Base-by-base conservation (phyloP, 2,113 vertebrate genomes). In the Hystrix cristata region DNA sequence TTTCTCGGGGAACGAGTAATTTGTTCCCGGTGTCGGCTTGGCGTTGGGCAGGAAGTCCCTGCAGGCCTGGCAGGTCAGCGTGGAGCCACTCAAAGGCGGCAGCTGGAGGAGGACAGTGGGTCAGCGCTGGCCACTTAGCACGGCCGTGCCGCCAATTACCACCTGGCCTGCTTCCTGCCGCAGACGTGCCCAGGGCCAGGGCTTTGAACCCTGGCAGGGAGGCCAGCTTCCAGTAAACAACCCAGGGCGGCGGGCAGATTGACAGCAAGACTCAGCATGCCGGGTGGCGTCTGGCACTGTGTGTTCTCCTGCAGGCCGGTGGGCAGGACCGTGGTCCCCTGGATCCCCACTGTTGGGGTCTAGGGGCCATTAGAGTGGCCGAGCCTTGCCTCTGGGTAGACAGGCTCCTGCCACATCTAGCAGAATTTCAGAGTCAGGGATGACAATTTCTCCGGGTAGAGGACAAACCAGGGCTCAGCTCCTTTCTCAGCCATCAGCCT, bases 181-280 rank as follows among this genome's bases (percentile, higher is more conserved):
- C 62, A 34, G 96, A 97, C 85, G 15, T 79, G 98, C 98, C 97
- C 97, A 97, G 94, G 98, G 98, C 98, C 97, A 98, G 91, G 85
- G 94, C 97, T 98, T 98, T 98, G 97, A 98, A 98, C 92, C 90
- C 94, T 94, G 2, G 90, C 92, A 69, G 91, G 78, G 94, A 97
- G 94, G 82, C 95, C 87, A 43, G 95, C 96, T 98, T 94, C 94
- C 67, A 96, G 97, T 98, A 98, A 98, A 98, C 97, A 98, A 98
- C 97, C 97, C 94, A 97, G 97, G 97, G 97, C 97, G 48, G 96
- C 0, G 9, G 83, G 94, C 94, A 96, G 97, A 97, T 97, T 97
- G 97, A 97, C 97, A 98, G 97, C 55, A n/a, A 57, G 11, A 59
- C 2, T 34, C 48, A 23, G 92, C 38, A 53, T 7, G 1, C n/a